Evolutionary conservation across 2,113 vertebrate species (phyloP).

Genomic region (Epinephelus lanceolatus): DNA sequence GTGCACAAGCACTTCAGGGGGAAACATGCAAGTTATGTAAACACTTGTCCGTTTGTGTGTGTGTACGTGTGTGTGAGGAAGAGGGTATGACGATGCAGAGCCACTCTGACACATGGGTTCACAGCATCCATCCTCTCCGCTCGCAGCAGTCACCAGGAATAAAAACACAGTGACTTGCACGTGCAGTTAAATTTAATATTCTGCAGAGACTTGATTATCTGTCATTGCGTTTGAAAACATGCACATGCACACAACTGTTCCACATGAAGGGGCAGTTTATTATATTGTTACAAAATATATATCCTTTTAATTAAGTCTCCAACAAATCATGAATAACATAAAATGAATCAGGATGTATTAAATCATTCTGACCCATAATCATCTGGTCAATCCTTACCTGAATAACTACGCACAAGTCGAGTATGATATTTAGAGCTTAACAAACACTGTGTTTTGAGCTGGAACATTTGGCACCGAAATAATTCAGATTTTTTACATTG

Average conservation of each 20-base stretch:
- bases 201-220: neutral
- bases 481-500: neutral
- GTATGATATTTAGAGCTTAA: too few relatives aligned
- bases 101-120: conserved; percentile 71
- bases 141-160: conserved; percentile 37
- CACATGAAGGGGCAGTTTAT: neutral
- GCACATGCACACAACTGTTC: neutral
- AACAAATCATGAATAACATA: neutral
- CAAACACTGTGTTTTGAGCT: too few relatives aligned
- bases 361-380: neutral
- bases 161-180: conserved; percentile 20
- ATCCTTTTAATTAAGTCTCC: neutral
- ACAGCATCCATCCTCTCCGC: conserved; percentile 69
- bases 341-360: neutral
- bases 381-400: too few relatives aligned
- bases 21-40: conserved; percentile 75
- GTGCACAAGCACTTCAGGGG: conserved; percentile 69
- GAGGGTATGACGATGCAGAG: conserved; percentile 48
- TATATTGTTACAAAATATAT: neutral
- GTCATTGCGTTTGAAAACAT: neutral
- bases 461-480: neutral
- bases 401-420: too few relatives aligned
- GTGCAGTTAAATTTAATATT: neutral
- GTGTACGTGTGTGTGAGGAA: neutral
- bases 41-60: conserved; percentile 33